A percentile compares a stretch with the other conserved stretches of the same genome.
These are phyloP conservation scores for Leptosomus discolor DNA, from an alignment of 2,113 vertebrate species.

Conservation along the genomic window DNA sequence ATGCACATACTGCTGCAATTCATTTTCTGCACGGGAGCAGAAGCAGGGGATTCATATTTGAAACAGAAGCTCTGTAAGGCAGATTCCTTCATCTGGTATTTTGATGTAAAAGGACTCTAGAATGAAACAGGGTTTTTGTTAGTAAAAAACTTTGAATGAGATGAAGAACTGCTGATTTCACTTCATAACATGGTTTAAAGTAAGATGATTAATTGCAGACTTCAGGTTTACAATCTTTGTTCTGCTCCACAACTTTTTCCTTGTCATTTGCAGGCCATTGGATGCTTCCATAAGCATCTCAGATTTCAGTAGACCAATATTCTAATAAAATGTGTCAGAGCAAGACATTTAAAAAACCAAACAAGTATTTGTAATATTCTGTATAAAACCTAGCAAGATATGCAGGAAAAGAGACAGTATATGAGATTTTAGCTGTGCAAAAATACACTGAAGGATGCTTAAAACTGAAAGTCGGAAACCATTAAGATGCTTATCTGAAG, in stretches of 20 bases:
- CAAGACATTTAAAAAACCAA: background rate
- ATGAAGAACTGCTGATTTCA: background rate
- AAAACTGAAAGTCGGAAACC: background rate
- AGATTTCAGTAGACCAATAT: background rate
- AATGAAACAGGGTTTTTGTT: background rate
- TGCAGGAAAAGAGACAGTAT: background rate
- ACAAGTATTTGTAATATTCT: background rate
- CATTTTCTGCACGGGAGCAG: background rate
- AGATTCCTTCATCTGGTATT: background rate
- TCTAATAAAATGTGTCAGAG: background rate
- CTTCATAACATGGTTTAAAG: background rate
- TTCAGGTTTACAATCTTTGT: background rate
- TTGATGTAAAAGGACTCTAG: background rate
- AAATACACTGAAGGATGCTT: background rate
- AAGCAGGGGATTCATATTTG: background rate
- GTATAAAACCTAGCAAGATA: background rate
- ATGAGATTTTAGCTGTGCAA: background rate
- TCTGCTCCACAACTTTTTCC: background rate
- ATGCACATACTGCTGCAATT: background rate
- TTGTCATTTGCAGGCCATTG: background rate
- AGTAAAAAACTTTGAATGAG: background rate
- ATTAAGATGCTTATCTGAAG: background rate
- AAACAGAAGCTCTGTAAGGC: background rate
- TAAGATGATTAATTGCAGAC: background rate
- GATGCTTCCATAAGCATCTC: background rate